Percentiles rank a stretch among this genome's conserved stretches.
These are phyloP conservation scores for Pocillopora grandis DNA, from an alignment of 92 coral and sea anemone genomes.

Conservation along the genomic window DNA sequence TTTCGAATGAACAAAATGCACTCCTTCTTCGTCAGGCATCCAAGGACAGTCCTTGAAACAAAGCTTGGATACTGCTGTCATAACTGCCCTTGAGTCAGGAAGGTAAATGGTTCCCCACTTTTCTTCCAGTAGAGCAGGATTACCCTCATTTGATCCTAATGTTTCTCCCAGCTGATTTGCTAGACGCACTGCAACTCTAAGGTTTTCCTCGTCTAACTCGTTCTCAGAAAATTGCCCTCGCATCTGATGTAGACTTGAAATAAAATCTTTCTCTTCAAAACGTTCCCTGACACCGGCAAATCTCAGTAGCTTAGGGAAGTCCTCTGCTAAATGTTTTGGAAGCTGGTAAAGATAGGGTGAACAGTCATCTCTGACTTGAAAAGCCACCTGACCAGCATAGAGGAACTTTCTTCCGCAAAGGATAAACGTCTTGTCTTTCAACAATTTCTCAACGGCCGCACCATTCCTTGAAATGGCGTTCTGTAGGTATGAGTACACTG, in stretches of 20 bases:
- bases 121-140: not conserved
- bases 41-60: conserved; percentile 65
- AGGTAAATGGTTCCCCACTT: conserved; percentile 35
- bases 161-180: conserved; percentile 1
- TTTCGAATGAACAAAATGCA: conserved; percentile 31
- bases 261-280: conserved; percentile 45
- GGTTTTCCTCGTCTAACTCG: not conserved
- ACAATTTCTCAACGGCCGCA: not conserved
- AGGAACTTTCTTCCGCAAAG: conserved; percentile 35
- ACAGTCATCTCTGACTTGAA: conserved; percentile 7
- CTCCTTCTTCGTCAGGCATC: conserved; percentile 53
- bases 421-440: conserved; percentile 17
- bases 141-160: not conserved
- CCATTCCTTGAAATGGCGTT: not conserved
- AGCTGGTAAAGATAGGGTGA: conserved; percentile 54
- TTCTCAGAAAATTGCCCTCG: not conserved
- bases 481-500: not conserved
- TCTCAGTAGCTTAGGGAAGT: conserved; percentile 6
- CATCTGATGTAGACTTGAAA: conserved; percentile 29
- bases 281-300: conserved; percentile 36
- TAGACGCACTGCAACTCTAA: conserved; percentile 11
- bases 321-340: not conserved
- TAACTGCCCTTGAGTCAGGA: conserved; percentile 49
- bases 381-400: conserved; percentile 39
- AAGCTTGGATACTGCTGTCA: conserved; percentile 35